Evolutionary conservation across 2,113 vertebrate species (phyloP), one percentile per base, ranked within the genome.

Genomic region (Hucho hucho): DNA sequence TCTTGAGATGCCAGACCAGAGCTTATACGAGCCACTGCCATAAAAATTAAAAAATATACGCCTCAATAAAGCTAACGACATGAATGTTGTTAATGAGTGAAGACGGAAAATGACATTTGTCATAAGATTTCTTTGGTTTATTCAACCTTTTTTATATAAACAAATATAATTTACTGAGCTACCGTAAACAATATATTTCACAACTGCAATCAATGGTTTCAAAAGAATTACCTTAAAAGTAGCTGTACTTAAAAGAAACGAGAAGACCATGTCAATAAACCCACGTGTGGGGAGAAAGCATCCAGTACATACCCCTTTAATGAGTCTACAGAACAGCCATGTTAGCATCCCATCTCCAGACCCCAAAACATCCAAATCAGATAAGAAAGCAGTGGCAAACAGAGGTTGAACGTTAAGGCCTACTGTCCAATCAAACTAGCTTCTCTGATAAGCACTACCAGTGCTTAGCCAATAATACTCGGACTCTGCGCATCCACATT

Each of bases 391-490:
- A 43, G 1, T 61, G n/a, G n/a, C 18, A 67, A 16, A 28, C 28
- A 26, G 3, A 25, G 64, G 64, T 20, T 32, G 9, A 29, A 11
- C 16, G 28, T 25, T 1, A 72, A 63, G 9, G 58, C 56, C 28
- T 2, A 22, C 9, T 26, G 32, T 43, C 74, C 56, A 46, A 63
- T 63, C 18, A 67, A 75, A 61, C 6, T 29, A 9, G n/a, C 9
- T 25, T 29, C 25, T 75, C 20, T 47, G 32, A 69, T 75, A 63
- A 25, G 67, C 56, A 47, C 6, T 18, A 12, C 16, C 53, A n/a
- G 66, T 22, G 74, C 67, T 63, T 9, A 28, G 25, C 65, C 74
- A 75, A 75, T 75, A 29, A 69, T 24, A 25, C 7, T 4, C 2
- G 4, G 53, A 26, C 73, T 68, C 64, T 25, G 1, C 11, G 18